Base-by-base conservation (phyloP, 2,888 invertebrate species). In the Diplolepis rosae region DNA sequence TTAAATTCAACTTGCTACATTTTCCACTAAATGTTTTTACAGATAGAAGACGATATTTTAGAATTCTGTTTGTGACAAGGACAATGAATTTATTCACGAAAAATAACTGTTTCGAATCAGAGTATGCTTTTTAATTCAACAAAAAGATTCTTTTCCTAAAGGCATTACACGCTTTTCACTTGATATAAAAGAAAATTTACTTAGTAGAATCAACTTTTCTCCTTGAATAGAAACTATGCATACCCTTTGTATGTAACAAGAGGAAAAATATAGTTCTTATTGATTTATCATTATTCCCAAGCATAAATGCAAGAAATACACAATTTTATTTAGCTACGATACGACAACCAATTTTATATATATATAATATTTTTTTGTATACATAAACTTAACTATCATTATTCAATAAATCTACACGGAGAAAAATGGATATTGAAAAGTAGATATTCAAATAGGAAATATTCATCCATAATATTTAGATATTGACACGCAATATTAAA, bases 291-390 rank as follows among this genome's bases (percentile, higher is more conserved):
- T n/a, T n/a, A n/a, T 61, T 35, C 27, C 22, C 22, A n/a, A 61
- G n/a, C 39, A 7, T n/a, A 27, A 24, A 61, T n/a, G 39, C n/a
- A 56, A 35, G 32, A 24, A 15, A 35, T 35, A 61, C 13, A 13
- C 18, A 11, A 48, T 24, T 61, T 61, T 39, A 13, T n/a, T 61
- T 61, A 22, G 39, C 39, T 42, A 24, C 27, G 24, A 27, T 22
- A 39, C 39, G 24, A 39, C 61, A 27, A 61, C 61, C 61, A 13
- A 39, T 13, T 61, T 27, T 42, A 61, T 61, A 42, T 61, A 61
- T 61, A 61, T 61, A 39, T 7, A 61, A 61, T 39, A 61, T 42
- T 27, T 27, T 5, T 27, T n/a, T 35, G 32, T 54, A 61, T 61
- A 61, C 27, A 39, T 6, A 61, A 7, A 32, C 32, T 54, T 0